phyloP scores from a whole-genome alignment of 2,888 invertebrate species.

The Amphiduros pacificus region DNA sequence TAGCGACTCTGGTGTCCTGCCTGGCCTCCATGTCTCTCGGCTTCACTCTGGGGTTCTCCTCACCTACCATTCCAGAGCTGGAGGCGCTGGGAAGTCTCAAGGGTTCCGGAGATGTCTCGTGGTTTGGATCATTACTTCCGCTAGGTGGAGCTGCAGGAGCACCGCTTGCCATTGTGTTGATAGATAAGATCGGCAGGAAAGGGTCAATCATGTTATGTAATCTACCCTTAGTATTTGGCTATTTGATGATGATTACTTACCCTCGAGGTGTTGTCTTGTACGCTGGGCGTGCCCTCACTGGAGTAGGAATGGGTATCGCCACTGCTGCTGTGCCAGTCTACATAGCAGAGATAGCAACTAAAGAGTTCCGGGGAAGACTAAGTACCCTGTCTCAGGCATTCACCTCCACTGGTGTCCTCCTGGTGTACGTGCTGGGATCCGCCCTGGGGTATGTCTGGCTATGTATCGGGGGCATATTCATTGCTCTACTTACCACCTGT shows the following conservation, averaged over 20 bases:
- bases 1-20: background rate
- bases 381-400: background rate
- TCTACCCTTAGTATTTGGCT: background rate
- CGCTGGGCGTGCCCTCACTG: background rate
- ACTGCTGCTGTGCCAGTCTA: constrained; percentile 1
- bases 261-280: background rate
- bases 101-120: background rate
- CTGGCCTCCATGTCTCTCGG: constrained; percentile 2
- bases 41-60: background rate
- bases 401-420: background rate
- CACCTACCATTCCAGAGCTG: background rate
- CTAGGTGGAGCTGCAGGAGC: background rate
- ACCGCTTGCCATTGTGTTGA: background rate
- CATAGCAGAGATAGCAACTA: constrained; percentile 3
- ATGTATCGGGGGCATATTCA: background rate
- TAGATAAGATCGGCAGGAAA: constrained; percentile 5
- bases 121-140: background rate
- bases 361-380: background rate
- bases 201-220: constrained; percentile 3
- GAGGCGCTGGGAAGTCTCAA: background rate
- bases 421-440: background rate
- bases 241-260: constrained; percentile 7
- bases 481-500: background rate
- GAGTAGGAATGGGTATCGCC: background rate
- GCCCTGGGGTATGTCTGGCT: background rate